Conservation (phyloP, 2,888 invertebrate species). For the Syrphus vitripennis region DNA sequence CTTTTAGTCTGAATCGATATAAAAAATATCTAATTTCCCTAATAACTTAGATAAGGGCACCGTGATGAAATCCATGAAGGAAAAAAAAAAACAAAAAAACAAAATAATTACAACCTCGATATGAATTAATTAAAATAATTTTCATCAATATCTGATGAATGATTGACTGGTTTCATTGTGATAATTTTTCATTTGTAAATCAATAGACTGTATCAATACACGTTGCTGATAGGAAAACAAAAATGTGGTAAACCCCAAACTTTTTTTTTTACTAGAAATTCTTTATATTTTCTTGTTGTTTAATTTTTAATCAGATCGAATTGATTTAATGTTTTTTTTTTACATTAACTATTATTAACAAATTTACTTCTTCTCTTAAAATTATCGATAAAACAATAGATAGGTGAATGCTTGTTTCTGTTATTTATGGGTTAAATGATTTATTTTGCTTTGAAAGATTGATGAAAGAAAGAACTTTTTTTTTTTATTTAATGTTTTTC, state of each 20-base stretch:
- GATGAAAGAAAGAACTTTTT: not conserved
- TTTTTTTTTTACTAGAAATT: not conserved
- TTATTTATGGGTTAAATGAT: not conserved
- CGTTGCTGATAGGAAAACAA: not conserved
- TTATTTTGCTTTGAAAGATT: not conserved
- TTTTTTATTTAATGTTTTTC: not conserved
- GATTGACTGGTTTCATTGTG: not conserved
- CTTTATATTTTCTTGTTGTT: not conserved
- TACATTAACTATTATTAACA: not conserved
- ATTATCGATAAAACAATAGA: not conserved
- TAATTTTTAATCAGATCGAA: not conserved
- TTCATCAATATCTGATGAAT: not conserved
- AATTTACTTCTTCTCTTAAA: not conserved
- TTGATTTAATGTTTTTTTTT: not conserved
- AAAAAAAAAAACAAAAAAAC: not conserved
- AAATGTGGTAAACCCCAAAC: not conserved
- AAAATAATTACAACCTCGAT: not conserved
- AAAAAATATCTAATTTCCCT: not conserved
- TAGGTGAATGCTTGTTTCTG: not conserved
- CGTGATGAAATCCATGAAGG: not conserved
- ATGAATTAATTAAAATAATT: not conserved
- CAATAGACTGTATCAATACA: no score
- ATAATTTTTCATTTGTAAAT: no score
- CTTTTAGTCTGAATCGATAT: not conserved
- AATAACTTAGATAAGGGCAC: not conserved